Evolutionary conservation across 2,797 vertebrate species (phyloP), one percentile per base, ranked within the genome.

Genomic region (Labroides dimidiatus): DNA sequence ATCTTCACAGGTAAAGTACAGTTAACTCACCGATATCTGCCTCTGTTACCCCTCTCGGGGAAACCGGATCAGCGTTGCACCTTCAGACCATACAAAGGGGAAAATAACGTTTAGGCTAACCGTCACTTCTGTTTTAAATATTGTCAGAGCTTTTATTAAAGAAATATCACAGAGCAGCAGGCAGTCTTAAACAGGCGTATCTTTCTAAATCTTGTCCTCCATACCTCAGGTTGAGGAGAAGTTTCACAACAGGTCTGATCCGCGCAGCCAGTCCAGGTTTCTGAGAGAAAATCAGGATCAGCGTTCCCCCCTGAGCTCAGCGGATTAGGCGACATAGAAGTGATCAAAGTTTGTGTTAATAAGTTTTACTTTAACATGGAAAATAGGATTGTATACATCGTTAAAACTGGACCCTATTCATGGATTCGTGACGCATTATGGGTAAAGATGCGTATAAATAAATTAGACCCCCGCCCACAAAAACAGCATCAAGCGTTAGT

Each of bases 261-360:
- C 5, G 15, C 1, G 54, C 63, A 42, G 59, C 54, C 0, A 19
- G 47, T 45, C 61, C 33, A 57, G 52, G 51, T 55, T 23, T 53
- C 14, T 52, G 63, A 68, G 51, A 21, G 41, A 17, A 61, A 69
- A 63, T 5, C 68, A 21, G 77, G 68, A 76, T 51, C 37, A 57
- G 49, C 1, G 49, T 59, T 60, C 54, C 37, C 64, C 21, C 9
- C 63, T 4, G 50, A 47, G 33, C 53, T 27, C 30, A 24, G 19
- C 10, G 20, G 43, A n/a, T 24, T 10, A 41, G 47, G 19, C 0
- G 14, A 54, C 44, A 17, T 50, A 37, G 59, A 66, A 24, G 49
- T 49, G 33, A 47, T 44, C 30, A 19, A 36, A 27, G 53, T 45
- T 19, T 41, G 42, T 16, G 44, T 27, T 9, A 66, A 37, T 27